A percentile compares a stretch with the other conserved stretches of the same genome.
These are phyloP conservation scores for Galleria mellonella DNA, from an alignment of 1,140 invertebrate species.

Conservation along the genomic window DNA sequence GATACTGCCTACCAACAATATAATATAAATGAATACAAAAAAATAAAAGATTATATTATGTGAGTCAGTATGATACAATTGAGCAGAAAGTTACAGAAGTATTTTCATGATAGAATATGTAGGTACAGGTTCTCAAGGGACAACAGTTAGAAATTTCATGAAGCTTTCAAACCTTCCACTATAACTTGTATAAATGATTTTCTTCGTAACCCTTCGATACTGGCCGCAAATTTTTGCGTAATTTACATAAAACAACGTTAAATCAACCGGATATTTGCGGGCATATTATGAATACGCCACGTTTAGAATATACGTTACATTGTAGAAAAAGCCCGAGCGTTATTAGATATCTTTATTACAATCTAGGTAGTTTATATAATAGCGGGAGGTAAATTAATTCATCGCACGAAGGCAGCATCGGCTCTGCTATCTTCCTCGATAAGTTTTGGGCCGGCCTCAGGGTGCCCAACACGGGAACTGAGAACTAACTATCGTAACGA, in stretches of 20 bases:
- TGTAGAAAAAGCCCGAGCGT: constrained; percentile 19
- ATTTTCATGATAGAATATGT: no score
- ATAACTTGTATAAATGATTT: no score
- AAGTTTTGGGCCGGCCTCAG: constrained; percentile 31
- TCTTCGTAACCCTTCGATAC: no score
- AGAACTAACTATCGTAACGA: constrained; percentile 52
- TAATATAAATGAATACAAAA: no score
- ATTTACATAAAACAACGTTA: constrained; percentile 22
- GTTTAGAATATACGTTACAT: constrained; percentile 13
- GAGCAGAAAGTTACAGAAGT: no score
- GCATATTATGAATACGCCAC: constrained; percentile 7
- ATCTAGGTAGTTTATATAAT: constrained; percentile 53
- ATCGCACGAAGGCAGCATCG: constrained; percentile 38
- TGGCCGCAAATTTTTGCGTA: not conserved
- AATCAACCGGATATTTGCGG: constrained; percentile 24
- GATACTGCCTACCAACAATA: no score
- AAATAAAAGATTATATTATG: no score
- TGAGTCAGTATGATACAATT: no score
- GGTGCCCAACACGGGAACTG: constrained; percentile 37
- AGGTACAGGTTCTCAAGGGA: no score
- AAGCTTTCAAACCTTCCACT: no score
- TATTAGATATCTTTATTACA: constrained; percentile 46
- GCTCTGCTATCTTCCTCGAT: constrained; percentile 33
- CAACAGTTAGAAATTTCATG: no score
- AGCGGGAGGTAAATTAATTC: constrained; percentile 55